These are phyloP conservation scores for Oncorhynchus clarkii DNA, from an alignment of 2,113 vertebrate species.

Conservation along the genomic window DNA sequence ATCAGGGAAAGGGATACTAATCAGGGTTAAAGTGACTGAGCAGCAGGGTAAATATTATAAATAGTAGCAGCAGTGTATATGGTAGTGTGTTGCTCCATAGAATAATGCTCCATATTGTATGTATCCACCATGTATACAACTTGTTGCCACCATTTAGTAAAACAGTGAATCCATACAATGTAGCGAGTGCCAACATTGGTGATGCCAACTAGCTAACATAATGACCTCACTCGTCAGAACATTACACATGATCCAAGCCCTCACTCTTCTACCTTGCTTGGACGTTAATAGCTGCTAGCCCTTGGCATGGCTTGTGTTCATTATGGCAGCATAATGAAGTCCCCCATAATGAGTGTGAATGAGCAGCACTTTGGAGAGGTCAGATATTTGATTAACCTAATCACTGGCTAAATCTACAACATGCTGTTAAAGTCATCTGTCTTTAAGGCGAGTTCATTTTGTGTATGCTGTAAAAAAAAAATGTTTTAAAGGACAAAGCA, in stretches of 20 bases:
- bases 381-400: constrained; percentile 63
- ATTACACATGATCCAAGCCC: constrained; percentile 32
- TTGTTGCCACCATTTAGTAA: no score
- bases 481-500: neutral
- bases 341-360: constrained; percentile 57
- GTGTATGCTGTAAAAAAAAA: constrained; percentile 20
- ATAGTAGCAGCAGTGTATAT: no score
- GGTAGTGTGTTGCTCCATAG: no score
- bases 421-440: constrained; percentile 20
- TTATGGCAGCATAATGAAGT: constrained; percentile 66
- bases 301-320: constrained; percentile 57
- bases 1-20: no score
- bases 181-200: neutral
- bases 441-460: constrained; percentile 22
- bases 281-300: constrained; percentile 35
- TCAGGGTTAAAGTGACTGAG: no score
- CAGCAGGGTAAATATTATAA: no score
- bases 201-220: constrained; percentile 16
- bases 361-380: constrained; percentile 54
- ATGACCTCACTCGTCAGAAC: constrained; percentile 20
- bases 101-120: no score
- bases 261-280: constrained; percentile 44
- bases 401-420: constrained; percentile 48
- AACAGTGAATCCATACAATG: neutral
- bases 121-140: no score